Percentiles rank a stretch among this genome's conserved stretches.
Evolutionary conservation across 2,797 vertebrate genomes (phyloP).

Genomic region (Gallirallus australis): DNA sequence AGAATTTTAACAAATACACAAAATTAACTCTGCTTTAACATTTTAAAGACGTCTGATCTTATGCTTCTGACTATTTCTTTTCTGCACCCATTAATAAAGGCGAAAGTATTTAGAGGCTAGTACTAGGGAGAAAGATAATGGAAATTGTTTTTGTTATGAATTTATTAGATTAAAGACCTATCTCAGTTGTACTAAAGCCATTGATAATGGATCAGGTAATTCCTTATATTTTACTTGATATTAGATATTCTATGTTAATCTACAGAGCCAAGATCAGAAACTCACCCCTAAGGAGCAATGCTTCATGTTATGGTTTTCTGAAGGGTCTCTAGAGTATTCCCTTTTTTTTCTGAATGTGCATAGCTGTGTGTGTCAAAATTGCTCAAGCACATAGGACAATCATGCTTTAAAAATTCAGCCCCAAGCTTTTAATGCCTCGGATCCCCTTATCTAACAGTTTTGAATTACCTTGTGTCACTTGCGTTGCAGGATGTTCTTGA

Average conservation of each 20-base stretch:
- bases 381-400: neutral
- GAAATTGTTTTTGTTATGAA: neutral
- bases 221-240: neutral
- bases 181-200: neutral
- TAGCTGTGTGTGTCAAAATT: neutral
- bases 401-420: neutral
- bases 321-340: neutral
- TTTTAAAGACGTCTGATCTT: neutral
- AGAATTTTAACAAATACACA: neutral
- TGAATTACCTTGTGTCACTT: constrained; percentile 26
- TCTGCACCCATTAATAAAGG: neutral
- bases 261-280: neutral
- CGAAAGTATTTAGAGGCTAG: neutral
- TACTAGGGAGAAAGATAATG: neutral
- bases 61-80: neutral
- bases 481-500: constrained; percentile 8
- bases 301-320: neutral
- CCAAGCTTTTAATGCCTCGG: neutral
- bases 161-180: neutral
- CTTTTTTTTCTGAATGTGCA: neutral
- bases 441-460: constrained; percentile 21
- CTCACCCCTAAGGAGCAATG: neutral
- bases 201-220: neutral
- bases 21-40: neutral
- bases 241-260: neutral